These are phyloP conservation scores for Cephus cinctus DNA, from an alignment of 1,140 invertebrate species.

Conservation along the genomic window DNA sequence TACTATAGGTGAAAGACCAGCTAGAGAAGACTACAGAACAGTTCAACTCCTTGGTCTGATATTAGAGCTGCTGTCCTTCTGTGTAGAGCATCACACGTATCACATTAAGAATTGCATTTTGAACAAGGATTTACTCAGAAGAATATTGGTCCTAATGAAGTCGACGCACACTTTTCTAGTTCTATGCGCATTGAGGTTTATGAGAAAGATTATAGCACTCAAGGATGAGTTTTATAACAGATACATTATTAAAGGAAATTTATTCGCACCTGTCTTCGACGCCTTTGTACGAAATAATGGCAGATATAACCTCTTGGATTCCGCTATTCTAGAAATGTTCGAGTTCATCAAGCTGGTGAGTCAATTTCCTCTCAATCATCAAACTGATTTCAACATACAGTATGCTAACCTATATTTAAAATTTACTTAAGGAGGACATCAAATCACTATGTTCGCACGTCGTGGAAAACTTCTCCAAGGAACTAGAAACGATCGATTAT, in stretches of 20 bases:
- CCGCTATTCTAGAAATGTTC: conserved; percentile 98
- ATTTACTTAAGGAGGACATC: conserved; percentile 78
- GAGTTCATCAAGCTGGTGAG: conserved; percentile 92
- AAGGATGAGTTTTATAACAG: conserved; percentile 99
- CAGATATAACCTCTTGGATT: conserved; percentile 97
- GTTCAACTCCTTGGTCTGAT: conserved; percentile 94
- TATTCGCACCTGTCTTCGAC: conserved; percentile 95
- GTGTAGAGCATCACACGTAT: conserved; percentile 99
- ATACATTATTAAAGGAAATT: conserved; percentile 93
- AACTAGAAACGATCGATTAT: conserved; percentile 91
- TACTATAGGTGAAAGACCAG: conserved; percentile 83
- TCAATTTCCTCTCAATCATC: conserved; percentile 3
- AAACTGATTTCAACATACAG: neutral
- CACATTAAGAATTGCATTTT: conserved; percentile 98
- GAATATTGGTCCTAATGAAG: conserved; percentile 95
- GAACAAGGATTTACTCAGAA: conserved; percentile 92
- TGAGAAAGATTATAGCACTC: conserved; percentile 94
- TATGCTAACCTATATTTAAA: conserved; percentile 1
- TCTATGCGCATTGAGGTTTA: conserved; percentile 91
- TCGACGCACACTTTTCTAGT: conserved; percentile 98
- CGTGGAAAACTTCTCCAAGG: conserved; percentile 92
- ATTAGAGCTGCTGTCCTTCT: conserved; percentile 96
- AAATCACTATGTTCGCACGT: conserved; percentile 93
- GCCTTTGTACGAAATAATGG: conserved; percentile 96
- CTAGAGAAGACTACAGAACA: conserved; percentile 92